These are phyloP conservation scores for Trichechus manatus DNA, from an alignment of 2,113 vertebrate species.

Conservation along the genomic window DNA sequence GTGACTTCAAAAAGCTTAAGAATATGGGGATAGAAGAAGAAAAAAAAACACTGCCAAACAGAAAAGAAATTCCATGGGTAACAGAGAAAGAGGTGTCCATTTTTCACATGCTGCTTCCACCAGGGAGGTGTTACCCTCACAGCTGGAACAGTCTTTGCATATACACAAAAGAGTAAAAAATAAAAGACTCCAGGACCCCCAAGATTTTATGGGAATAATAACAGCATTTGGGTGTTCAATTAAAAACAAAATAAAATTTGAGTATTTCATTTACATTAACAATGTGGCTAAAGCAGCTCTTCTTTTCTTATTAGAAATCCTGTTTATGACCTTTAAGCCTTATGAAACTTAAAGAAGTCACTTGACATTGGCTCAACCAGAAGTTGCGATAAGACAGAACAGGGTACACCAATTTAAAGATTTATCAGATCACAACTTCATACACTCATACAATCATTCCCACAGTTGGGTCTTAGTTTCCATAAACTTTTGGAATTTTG, in stretches of 20 bases:
- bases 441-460: neutral
- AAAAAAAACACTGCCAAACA: neutral
- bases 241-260: neutral
- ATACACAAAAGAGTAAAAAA: neutral
- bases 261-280: neutral
- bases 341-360: neutral
- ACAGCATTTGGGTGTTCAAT: neutral
- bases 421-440: neutral
- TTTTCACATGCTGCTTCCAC: neutral
- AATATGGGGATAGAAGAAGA: no score
- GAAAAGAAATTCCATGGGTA: neutral
- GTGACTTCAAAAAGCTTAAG: neutral
- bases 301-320: constrained; percentile 5
- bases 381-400: neutral
- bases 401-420: neutral
- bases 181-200: neutral
- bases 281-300: constrained; percentile 3
- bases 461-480: neutral
- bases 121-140: neutral
- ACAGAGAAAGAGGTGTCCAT: neutral
- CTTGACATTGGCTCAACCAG: neutral
- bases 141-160: neutral
- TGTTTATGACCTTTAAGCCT: neutral
- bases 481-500: neutral
- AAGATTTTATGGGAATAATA: neutral